phyloP scores from a whole-genome alignment of 2,797 vertebrate species.

The Darevskia mixta region DNA sequence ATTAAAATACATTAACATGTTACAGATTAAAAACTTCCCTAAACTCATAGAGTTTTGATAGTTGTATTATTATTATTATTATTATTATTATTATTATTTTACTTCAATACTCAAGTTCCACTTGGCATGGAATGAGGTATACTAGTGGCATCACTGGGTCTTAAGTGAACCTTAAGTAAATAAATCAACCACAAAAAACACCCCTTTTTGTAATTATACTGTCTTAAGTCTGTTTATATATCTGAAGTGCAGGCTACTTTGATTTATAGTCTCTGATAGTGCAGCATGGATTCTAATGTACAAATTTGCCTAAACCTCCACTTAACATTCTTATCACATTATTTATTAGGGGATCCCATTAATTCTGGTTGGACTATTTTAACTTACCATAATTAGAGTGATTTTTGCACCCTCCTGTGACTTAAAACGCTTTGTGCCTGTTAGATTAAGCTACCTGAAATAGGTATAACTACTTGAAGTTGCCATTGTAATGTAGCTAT shows the following conservation, averaged over 20 bases:
- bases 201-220: neutral
- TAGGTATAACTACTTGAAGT: slow-evolving; percentile 66
- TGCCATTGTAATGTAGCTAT: slow-evolving; percentile 60
- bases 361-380: slow-evolving; percentile 71
- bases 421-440: slow-evolving; percentile 64
- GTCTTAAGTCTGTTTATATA: neutral
- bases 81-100: slow-evolving; percentile 25
- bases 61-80: neutral
- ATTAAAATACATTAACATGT: too few relatives aligned
- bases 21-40: too few relatives aligned
- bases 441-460: slow-evolving; percentile 61
- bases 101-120: slow-evolving; percentile 53
- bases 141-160: neutral
- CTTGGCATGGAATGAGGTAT: slow-evolving; percentile 26
- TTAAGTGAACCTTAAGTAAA: slow-evolving; percentile 31
- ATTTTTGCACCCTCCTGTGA: slow-evolving; percentile 71
- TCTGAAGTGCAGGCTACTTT: neutral
- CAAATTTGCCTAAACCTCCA: slow-evolving; percentile 24
- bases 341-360: slow-evolving; percentile 66
- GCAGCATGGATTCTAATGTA: slow-evolving; percentile 1
- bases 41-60: neutral
- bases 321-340: slow-evolving; percentile 53
- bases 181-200: neutral
- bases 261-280: slow-evolving; percentile 6
- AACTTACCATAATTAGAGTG: slow-evolving; percentile 71